Evolutionary conservation across 2,888 invertebrate species (phyloP).

Genomic region (Palloptera scutellata): DNA sequence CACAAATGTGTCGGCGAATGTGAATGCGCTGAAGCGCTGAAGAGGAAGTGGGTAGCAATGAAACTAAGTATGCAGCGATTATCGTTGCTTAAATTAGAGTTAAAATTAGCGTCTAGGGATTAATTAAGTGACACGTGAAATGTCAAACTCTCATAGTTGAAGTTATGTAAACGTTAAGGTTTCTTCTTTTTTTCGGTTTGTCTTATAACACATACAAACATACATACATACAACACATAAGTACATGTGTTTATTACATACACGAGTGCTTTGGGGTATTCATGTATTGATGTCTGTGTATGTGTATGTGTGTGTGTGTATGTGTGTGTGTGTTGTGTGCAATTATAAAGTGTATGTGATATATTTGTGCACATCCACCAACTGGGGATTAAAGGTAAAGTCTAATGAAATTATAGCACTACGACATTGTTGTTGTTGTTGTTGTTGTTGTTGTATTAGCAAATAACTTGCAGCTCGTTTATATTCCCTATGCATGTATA

Average conservation of each 20-base stretch:
- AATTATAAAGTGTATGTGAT: conserved; percentile 14
- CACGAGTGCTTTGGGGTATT: too few species aligned
- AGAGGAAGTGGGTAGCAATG: too few species aligned
- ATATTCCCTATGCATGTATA: conserved; percentile 19
- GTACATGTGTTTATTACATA: background rate
- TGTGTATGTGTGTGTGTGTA: background rate
- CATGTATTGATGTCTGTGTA: background rate
- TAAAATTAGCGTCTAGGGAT: conserved; percentile 43
- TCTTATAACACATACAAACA: conserved; percentile 12
- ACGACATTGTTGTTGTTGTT: conserved; percentile 11
- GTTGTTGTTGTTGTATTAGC: conserved; percentile 3
- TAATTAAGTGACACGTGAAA: conserved; percentile 46
- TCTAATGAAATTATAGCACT: conserved; percentile 22
- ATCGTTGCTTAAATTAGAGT: background rate
- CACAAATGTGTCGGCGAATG: too few species aligned
- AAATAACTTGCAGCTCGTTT: conserved; percentile 27
- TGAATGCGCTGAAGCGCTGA: too few species aligned
- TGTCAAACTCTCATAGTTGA: conserved; percentile 32
- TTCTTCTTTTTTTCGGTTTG: conserved; percentile 24
- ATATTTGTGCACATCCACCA: conserved; percentile 11
- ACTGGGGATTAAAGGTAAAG: conserved; percentile 5
- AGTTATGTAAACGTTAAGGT: conserved; percentile 22
- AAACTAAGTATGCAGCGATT: too few species aligned
- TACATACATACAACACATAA: background rate
- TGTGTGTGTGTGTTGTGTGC: conserved; percentile 12